Percentiles rank a stretch among this genome's conserved stretches.
phyloP scores from a whole-genome alignment of 2,888 invertebrate species.

The Cyaniris semiargus region DNA sequence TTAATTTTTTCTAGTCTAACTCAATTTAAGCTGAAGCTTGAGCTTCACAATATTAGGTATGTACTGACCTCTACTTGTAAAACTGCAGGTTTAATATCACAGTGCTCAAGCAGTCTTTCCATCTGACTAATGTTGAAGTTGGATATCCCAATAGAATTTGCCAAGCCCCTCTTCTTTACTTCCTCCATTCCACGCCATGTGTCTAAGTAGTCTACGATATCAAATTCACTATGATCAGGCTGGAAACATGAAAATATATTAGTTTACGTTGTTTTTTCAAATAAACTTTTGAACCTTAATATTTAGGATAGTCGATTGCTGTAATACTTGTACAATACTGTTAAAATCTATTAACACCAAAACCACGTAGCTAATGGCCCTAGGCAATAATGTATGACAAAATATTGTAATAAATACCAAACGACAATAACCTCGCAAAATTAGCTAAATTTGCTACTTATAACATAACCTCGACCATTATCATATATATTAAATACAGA shows the following conservation, averaged over 20 bases:
- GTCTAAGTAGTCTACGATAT: constrained; percentile 84
- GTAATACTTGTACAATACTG: too few relatives aligned
- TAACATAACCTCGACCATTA: background rate
- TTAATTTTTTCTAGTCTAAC: too few relatives aligned
- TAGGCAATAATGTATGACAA: background rate
- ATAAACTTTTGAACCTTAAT: background rate
- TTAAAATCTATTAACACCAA: too few relatives aligned
- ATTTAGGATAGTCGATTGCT: background rate
- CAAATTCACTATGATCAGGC: constrained; percentile 53
- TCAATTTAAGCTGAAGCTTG: too few relatives aligned
- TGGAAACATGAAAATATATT: constrained; percentile 42
- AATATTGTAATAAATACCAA: too few relatives aligned
- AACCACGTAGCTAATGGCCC: background rate
- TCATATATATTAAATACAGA: constrained; percentile 45
- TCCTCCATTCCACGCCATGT: constrained; percentile 88
- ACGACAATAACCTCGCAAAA: background rate
- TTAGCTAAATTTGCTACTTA: background rate
- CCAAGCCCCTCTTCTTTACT: constrained; percentile 82
- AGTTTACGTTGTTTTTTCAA: background rate
- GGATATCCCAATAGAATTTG: constrained; percentile 84
- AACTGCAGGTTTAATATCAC: constrained; percentile 81
- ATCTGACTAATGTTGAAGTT: constrained; percentile 90
- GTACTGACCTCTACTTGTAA: constrained; percentile 78
- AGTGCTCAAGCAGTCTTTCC: constrained; percentile 81
- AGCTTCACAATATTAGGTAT: background rate